phyloP scores from a whole-genome alignment of 1,140 invertebrate species.

The Hormaphis cornu region DNA sequence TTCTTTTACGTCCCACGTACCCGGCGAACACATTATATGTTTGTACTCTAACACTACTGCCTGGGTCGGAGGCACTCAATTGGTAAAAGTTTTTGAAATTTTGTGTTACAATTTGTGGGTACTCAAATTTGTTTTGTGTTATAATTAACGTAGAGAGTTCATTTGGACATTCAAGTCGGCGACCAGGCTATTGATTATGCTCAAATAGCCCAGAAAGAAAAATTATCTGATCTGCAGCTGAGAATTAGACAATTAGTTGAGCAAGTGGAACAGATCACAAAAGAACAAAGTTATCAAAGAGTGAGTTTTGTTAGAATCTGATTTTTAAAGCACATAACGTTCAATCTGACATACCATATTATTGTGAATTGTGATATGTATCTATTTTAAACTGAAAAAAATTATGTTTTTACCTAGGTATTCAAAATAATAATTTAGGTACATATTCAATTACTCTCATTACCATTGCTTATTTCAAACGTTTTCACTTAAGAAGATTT shows the following conservation, averaged over 20 bases:
- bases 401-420: no score
- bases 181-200: slow-evolving; percentile 98
- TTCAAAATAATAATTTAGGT: no score
- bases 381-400: no score
- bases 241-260: slow-evolving; percentile 90
- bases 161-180: slow-evolving; percentile 97
- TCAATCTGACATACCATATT: no score
- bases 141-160: slow-evolving; percentile 59
- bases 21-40: slow-evolving; percentile 96
- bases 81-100: slow-evolving; percentile 54
- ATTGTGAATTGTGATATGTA: no score
- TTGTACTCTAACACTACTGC: slow-evolving; percentile 95
- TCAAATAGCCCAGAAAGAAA: slow-evolving; percentile 94
- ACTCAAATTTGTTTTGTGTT: not conserved
- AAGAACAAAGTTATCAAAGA: slow-evolving; percentile 98
- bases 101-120: not conserved
- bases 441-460: no score
- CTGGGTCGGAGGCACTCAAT: slow-evolving; percentile 90
- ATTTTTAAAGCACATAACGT: not conserved
- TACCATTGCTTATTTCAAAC: no score
- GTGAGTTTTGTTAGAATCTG: slow-evolving; percentile 48
- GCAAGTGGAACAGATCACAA: slow-evolving; percentile 98
- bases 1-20: slow-evolving; percentile 91
- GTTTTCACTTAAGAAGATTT: no score
- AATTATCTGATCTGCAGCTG: slow-evolving; percentile 89